A percentile compares a stretch with the other conserved stretches of the same genome.
These are phyloP conservation scores for Achroia grisella DNA, from an alignment of 1,140 invertebrate genomes.

Conservation along the genomic window DNA sequence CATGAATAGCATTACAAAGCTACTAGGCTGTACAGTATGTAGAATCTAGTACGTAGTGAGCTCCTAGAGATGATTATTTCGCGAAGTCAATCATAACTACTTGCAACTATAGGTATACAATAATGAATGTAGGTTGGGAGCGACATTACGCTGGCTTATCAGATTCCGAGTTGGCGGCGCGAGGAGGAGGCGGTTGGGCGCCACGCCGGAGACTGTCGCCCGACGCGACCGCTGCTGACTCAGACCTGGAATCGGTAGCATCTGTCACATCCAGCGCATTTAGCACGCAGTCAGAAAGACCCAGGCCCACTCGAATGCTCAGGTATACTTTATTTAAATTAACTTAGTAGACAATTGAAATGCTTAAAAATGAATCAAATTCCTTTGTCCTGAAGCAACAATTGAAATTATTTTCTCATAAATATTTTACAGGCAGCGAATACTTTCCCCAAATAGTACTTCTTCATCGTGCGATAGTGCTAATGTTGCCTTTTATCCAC, in stretches of 20 bases:
- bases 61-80: not conserved
- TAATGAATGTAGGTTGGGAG: conserved; percentile 77
- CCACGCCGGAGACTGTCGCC: conserved; percentile 74
- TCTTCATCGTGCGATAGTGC: conserved; percentile 37
- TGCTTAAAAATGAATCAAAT: not conserved
- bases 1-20: not conserved
- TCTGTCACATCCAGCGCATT: conserved; percentile 92
- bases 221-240: conserved; percentile 85
- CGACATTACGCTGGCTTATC: conserved; percentile 85
- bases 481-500: conserved; percentile 13
- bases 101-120: not conserved
- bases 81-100: too few relatives aligned
- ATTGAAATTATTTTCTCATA: conserved; percentile 3
- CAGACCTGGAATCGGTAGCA: conserved; percentile 91
- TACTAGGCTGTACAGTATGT: not conserved
- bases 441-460: conserved; percentile 26
- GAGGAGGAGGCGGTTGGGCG: conserved; percentile 57
- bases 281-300: conserved; percentile 92
- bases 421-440: conserved; percentile 30
- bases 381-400: not conserved
- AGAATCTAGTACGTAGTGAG: not conserved
- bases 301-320: conserved; percentile 78
- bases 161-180: conserved; percentile 84
- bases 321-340: conserved; percentile 32
- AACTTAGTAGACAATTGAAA: too few relatives aligned